These are phyloP conservation scores for Morpho deidamia DNA, from an alignment of 2,888 invertebrate species.

Conservation along the genomic window DNA sequence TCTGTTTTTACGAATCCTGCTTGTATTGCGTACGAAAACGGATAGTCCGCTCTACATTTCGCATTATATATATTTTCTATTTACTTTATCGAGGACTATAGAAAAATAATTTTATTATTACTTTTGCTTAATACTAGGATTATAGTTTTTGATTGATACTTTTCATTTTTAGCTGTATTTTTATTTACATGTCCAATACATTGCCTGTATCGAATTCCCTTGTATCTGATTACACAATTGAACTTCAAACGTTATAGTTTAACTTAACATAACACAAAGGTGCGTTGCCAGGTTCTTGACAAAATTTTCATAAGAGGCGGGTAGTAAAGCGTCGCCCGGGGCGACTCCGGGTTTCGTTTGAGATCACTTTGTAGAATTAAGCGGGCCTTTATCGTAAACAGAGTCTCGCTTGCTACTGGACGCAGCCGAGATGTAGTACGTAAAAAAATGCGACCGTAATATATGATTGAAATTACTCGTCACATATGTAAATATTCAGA, in stretches of 20 bases:
- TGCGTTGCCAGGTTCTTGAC: conserved; percentile 30
- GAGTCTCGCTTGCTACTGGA: conserved; percentile 38
- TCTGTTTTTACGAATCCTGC: no score
- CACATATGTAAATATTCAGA: background rate
- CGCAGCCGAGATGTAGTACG: conserved; percentile 34
- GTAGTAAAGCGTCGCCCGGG: conserved; percentile 60
- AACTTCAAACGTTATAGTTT: conserved; percentile 13
- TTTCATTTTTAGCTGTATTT: no score
- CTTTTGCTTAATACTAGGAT: no score
- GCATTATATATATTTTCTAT: no score
- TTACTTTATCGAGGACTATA: no score
- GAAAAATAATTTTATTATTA: no score
- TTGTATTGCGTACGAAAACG: no score
- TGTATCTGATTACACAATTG: background rate
- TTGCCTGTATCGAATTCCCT: background rate
- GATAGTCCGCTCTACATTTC: no score
- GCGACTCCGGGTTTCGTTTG: conserved; percentile 51
- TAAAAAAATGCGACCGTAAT: conserved; percentile 24
- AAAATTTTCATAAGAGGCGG: conserved; percentile 59
- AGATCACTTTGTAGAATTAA: conserved; percentile 69
- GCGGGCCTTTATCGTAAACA: conserved; percentile 53
- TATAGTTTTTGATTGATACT: no score
- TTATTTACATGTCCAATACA: background rate
- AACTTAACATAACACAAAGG: conserved; percentile 14
- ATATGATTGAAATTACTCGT: background rate